phyloP scores from a whole-genome alignment of 2,888 invertebrate genomes.

The Drosophila putrida region DNA sequence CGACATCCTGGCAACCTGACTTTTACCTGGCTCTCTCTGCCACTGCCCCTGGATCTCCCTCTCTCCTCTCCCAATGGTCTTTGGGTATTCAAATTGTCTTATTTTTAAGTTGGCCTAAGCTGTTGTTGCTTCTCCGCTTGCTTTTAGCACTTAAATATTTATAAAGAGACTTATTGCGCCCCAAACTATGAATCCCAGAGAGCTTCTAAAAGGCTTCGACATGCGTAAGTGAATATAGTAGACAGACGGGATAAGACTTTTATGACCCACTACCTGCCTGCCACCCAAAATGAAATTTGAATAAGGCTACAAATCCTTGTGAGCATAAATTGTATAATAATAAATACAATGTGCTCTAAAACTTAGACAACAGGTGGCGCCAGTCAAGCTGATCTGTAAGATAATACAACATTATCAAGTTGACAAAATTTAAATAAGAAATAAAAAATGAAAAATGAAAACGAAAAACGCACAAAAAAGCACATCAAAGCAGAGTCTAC shows the following conservation, averaged over 20 bases:
- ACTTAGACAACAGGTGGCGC: constrained; percentile 6
- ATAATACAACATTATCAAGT: constrained; percentile 17
- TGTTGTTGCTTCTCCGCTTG: constrained; percentile 28
- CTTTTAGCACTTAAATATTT: constrained; percentile 33
- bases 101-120: constrained; percentile 15
- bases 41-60: neutral
- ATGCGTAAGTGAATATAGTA: constrained; percentile 8
- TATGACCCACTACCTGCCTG: too few species aligned
- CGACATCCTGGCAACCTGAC: neutral
- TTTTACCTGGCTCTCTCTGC: neutral
- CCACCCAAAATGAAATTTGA: neutral
- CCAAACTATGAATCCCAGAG: constrained; percentile 11
- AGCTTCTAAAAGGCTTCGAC: constrained; percentile 1
- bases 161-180: constrained; percentile 19
- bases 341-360: constrained; percentile 7
- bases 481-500: constrained; percentile 33
- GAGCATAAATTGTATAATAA: constrained; percentile 5
- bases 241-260: neutral
- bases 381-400: constrained; percentile 5
- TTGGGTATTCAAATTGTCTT: constrained; percentile 15
- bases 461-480: neutral
- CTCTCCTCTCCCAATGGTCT: neutral
- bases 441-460: too few species aligned
- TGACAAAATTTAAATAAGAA: constrained; percentile 19
- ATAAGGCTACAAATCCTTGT: neutral